Percentiles rank a stretch among this genome's conserved stretches.
Conservation (phyloP, 1,140 invertebrate species). For the Zophobas morio region DNA sequence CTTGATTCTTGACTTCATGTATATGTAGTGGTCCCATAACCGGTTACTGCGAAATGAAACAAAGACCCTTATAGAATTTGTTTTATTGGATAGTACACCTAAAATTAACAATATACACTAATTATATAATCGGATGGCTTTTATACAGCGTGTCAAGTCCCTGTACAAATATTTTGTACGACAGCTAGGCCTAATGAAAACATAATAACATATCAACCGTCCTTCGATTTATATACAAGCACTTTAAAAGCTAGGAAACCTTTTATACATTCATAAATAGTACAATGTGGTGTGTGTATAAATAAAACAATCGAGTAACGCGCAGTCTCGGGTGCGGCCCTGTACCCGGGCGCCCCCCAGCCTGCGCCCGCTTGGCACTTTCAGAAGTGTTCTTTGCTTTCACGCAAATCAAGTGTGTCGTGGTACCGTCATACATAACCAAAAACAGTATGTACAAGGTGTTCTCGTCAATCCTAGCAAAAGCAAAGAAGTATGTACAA, state of each 20-base stretch:
- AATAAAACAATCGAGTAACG: conserved; percentile 20
- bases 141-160: conserved; percentile 58
- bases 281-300: conserved; percentile 44
- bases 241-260: conserved; percentile 20
- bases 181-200: conserved; percentile 47
- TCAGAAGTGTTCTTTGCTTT: conserved; percentile 21
- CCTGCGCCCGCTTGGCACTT: conserved; percentile 53
- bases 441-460: conserved; percentile 12
- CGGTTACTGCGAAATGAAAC: conserved; percentile 8
- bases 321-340: neutral
- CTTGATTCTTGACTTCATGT: no score
- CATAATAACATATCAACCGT: conserved; percentile 45
- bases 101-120: conserved; percentile 64
- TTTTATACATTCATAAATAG: conserved; percentile 55
- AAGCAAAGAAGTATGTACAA: conserved; percentile 16
- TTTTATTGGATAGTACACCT: conserved; percentile 63
- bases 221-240: conserved; percentile 49
- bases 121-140: conserved; percentile 60
- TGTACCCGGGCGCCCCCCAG: neutral
- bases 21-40: no score
- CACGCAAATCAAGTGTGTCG: neutral
- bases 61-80: conserved; percentile 55
- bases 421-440: neutral
- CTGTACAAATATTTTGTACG: conserved; percentile 57
- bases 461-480: neutral